Base-by-base conservation (phyloP, 2,113 vertebrate species). In the Apistogramma diplotaenia region DNA sequence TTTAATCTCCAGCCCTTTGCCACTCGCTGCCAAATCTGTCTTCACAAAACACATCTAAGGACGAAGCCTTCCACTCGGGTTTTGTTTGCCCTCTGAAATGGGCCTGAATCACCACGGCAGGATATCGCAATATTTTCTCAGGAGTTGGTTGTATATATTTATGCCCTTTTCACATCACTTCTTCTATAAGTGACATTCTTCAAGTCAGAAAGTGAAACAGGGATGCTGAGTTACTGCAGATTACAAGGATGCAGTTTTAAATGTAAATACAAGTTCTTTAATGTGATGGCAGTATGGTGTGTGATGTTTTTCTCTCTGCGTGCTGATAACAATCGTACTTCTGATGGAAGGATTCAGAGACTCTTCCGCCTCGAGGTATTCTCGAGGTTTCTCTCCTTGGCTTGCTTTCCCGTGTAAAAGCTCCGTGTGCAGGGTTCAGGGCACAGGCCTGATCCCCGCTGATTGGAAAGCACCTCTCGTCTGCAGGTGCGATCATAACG, bases 1-100 rank as follows among this genome's bases (percentile, higher is more conserved):
- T 92, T 91, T 89, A 86, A 89, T 92, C 87, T 86, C 79, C 59
- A 86, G 83, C 65, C 81, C 76, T 83, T 89, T 89, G 78, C 89
- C 61, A 83, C 78, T 25, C 7, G 25, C 35, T 16, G 54, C 72
- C 72, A 85, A 86, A 93, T 93, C 65, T 78, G 79, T 92, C 90
- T 82, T 80, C 74, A 87, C 79, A 84, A 88, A 90, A 91, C 75
- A 78, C 74, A 79, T 86, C 83, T 58, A 81, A 78, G 78, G 76
- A 85, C 83, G 73, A 81, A 85, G 23, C 67, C 15, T 59, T 90
- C 61, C 56, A 83, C 72, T 88, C 37, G 4, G 79, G 60, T 85
- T 89, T 85, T 79, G 86, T 89, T 85, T 19, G 21, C 75, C 83
- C 81, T 55, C 51, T 85, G 73, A 77, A 89, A 85, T 82, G 67